phyloP scores from a whole-genome alignment of 2,888 invertebrate species.

The Nowickia ferox region DNA sequence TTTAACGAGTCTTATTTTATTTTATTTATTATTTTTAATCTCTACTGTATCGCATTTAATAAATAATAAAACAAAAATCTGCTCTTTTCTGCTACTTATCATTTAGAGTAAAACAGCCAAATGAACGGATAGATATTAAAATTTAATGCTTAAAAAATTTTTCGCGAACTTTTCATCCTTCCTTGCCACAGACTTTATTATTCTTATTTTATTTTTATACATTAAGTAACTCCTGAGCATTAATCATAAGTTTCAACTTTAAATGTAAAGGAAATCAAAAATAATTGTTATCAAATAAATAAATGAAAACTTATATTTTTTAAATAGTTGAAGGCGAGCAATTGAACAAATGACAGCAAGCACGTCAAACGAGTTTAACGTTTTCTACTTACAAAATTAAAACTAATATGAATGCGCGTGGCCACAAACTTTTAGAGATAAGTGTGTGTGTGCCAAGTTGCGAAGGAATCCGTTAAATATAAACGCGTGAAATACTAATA shows the following conservation, averaged over 20 bases:
- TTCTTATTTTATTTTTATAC: not conserved
- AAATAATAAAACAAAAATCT: slow-evolving; percentile 1
- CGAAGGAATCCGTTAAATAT: too few species aligned
- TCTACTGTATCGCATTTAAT: not conserved
- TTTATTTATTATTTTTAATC: not conserved
- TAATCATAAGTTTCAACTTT: not conserved
- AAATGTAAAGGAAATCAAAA: slow-evolving; percentile 1
- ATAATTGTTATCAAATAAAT: slow-evolving; percentile 10
- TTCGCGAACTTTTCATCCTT: not conserved
- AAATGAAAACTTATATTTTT: not conserved
- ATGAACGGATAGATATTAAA: not conserved
- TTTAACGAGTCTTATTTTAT: not conserved
- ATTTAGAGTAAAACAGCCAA: not conserved
- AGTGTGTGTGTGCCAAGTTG: too few species aligned
- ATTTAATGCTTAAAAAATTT: not conserved
- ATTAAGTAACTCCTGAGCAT: not conserved
- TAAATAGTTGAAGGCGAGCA: too few species aligned
- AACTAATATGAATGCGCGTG: too few species aligned
- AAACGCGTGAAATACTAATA: too few species aligned
- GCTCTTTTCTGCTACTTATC: not conserved
- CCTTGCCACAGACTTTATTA: not conserved
- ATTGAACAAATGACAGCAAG: too few species aligned
- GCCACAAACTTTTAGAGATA: too few species aligned
- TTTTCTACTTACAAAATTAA: too few species aligned
- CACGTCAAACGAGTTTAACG: too few species aligned